Base-by-base conservation (phyloP, 2,113 vertebrate genomes). In the Opisthocomus hoazin region DNA sequence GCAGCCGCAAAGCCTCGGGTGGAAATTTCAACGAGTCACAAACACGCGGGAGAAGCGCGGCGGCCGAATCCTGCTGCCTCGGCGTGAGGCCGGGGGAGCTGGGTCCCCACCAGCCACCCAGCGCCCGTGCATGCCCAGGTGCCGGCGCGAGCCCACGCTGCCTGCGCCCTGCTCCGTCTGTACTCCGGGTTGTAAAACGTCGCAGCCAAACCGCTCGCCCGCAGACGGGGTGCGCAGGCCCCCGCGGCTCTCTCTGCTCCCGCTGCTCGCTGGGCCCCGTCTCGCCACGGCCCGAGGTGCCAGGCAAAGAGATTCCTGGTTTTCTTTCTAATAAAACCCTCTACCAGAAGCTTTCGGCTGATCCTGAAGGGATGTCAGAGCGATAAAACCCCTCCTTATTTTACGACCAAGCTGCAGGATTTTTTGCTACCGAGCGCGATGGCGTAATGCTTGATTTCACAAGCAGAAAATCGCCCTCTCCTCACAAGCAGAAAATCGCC, bases 361-460 rank as follows among this genome's bases (percentile, higher is more conserved):
- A 86, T 74, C 73, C 83, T 4, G 7, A 86, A 77, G 53, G 84
- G 89, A 78, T 37, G 65, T n/a, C 36, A 60, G 79, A 73, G 74
- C 61, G 19, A 69, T 84, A 92, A 95, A 87, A 61, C 57, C 70
- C 57, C 83, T 94, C 68, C 82, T 88, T 80, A 64, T 50, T 96
- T 92, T 94, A 87, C 7, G 37, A 76, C 41, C 63, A 8, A 89
- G 81, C 65, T 12, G 50, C n/a, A 11, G 73, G 69, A 78, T 78
- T 89, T 90, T 94, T 86, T 51, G 87, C 87, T 91, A 64, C 78
- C 30, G 51, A 89, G 56, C 1, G 21, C n/a, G 2, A 30, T 11
- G 27, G 61, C 11, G 6, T 21, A 79, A 57, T 0, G 6, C 61
- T 82, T 12, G n/a, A 15, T 87, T 91, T 91, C 76, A 53, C 29